Evolutionary conservation across 2,888 invertebrate genomes (phyloP).

Genomic region (Acleris sparsana): DNA sequence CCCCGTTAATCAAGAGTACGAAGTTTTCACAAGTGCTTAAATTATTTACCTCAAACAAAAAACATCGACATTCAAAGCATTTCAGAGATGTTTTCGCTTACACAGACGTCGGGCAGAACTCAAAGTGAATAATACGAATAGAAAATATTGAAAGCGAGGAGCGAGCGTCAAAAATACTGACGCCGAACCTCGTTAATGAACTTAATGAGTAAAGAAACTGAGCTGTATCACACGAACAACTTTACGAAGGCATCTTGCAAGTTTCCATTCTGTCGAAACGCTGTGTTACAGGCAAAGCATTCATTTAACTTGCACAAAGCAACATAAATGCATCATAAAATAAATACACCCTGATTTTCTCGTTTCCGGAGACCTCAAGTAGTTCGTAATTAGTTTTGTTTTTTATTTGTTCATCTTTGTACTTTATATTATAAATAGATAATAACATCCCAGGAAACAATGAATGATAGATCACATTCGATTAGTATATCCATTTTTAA

Average conservation of each 20-base stretch:
- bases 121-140: conserved; percentile 73
- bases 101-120: conserved; percentile 66
- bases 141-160: conserved; percentile 73
- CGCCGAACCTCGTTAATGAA: conserved; percentile 77
- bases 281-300: conserved; percentile 49
- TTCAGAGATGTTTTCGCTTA: conserved; percentile 75
- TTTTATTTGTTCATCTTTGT: not conserved
- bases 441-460: too few relatives aligned
- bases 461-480: too few relatives aligned
- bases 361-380: conserved; percentile 13
- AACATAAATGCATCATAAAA: conserved; percentile 64
- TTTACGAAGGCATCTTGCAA: conserved; percentile 66
- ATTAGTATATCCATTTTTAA: too few relatives aligned
- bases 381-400: not conserved
- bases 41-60: conserved; percentile 80
- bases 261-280: conserved; percentile 63
- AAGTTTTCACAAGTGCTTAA: conserved; percentile 79
- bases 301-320: conserved; percentile 54
- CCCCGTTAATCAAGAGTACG: conserved; percentile 76
- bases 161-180: conserved; percentile 74
- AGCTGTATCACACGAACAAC: conserved; percentile 64
- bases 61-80: conserved; percentile 78
- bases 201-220: conserved; percentile 75
- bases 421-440: not conserved
- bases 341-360: conserved; percentile 45